These are phyloP conservation scores for Tetragonula clypearis DNA, from an alignment of 1,140 invertebrate species.

Conservation along the genomic window DNA sequence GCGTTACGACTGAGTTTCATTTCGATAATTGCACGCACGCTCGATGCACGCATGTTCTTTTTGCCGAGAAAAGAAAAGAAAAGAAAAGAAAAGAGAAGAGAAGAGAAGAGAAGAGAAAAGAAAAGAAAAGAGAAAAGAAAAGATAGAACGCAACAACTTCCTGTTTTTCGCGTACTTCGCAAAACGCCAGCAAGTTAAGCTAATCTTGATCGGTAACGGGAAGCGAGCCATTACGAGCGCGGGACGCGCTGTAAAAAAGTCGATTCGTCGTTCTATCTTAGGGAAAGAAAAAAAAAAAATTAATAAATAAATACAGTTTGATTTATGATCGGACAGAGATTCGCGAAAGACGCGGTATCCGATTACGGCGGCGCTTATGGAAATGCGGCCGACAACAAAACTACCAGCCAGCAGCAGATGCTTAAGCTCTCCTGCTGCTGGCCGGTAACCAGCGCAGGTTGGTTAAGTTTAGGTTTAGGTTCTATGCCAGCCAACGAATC, in stretches of 20 bases:
- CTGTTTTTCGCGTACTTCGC: background rate
- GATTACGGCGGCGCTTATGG: conserved; percentile 59
- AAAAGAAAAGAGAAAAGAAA: too few species aligned
- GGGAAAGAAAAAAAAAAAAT: too few species aligned
- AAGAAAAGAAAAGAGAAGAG: too few species aligned
- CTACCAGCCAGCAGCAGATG: background rate
- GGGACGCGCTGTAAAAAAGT: conserved; percentile 25
- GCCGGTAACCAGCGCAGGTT: too few species aligned
- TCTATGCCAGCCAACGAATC: background rate
- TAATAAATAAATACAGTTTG: conserved; percentile 8
- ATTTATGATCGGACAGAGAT: conserved; percentile 36
- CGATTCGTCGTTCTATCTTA: conserved; percentile 41
- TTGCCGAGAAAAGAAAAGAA: background rate
- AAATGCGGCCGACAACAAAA: conserved; percentile 54
- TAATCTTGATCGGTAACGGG: conserved; percentile 34
- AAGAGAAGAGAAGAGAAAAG: too few species aligned
- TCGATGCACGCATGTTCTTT: background rate
- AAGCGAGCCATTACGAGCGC: conserved; percentile 43
- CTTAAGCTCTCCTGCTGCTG: conserved; percentile 1
- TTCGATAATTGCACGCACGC: conserved; percentile 13
- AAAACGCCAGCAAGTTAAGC: background rate
- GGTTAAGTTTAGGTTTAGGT: too few species aligned
- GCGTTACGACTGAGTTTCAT: background rate
- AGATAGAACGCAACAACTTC: background rate
- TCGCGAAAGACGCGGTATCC: conserved; percentile 54